A percentile compares a stretch with the other conserved stretches of the same genome.
Conservation (phyloP, 1,140 invertebrate genomes). For the Tetragnatha versicolor region DNA sequence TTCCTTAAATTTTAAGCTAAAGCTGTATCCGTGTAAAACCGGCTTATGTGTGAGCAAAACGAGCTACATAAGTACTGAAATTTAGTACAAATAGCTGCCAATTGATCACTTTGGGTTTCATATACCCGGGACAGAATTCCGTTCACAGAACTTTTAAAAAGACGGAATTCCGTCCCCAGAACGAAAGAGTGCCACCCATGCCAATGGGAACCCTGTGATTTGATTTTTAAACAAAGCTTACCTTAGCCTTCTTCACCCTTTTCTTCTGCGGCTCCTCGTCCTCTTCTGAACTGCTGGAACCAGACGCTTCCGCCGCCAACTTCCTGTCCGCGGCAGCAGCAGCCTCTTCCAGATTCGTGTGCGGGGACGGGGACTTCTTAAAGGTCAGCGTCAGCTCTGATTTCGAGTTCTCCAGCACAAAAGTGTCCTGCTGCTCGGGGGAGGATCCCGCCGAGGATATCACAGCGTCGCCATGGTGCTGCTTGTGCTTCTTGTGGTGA, state of each 20-base stretch:
- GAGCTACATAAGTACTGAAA: too few species aligned
- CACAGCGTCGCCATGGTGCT: slow-evolving; percentile 56
- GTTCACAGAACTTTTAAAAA: too few species aligned
- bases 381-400: slow-evolving; percentile 55
- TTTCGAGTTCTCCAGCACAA: slow-evolving; percentile 49
- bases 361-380: slow-evolving; percentile 51
- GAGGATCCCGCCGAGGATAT: slow-evolving; percentile 24
- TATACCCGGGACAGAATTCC: too few species aligned
- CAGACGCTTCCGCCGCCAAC: background rate
- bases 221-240: background rate
- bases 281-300: background rate
- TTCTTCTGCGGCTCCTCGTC: slow-evolving; percentile 27
- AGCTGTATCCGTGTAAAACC: too few species aligned
- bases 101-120: too few species aligned
- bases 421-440: slow-evolving; percentile 22
- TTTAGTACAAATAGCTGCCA: too few species aligned
- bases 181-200: too few species aligned
- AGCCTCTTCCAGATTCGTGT: slow-evolving; percentile 24
- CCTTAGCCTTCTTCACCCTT: slow-evolving; percentile 36
- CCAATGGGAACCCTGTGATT: too few species aligned
- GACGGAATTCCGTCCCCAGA: too few species aligned
- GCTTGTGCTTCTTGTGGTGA: slow-evolving; percentile 70
- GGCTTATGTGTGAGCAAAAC: too few species aligned
- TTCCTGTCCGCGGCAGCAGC: background rate
- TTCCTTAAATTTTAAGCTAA: too few species aligned